Base-by-base conservation (phyloP, 2,797 vertebrate genomes). In the Huso huso region DNA sequence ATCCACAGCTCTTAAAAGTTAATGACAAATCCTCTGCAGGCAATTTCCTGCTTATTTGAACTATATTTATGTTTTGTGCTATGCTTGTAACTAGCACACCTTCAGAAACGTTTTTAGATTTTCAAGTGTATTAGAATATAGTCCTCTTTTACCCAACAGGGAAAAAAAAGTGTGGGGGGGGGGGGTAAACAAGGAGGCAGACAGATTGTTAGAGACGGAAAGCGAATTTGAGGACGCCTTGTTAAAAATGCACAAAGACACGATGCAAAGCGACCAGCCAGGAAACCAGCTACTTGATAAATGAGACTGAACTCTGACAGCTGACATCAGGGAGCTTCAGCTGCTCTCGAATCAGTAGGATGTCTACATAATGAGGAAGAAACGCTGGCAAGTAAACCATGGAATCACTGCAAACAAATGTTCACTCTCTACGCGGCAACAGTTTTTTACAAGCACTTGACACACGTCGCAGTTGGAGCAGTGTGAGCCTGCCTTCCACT, bases 201-300 rank as follows among this genome's bases (percentile, higher is more conserved):
- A 37, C 23, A 3, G 23, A 37, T 3, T 3, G 23, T 3, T 37
- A 37, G 23, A 37, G 23, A 37, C 23, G 2, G 23, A 37, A 37
- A 37, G 23, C 23, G 4, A 37, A 37, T 37, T 37, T 37, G 23
- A 37, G 23, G 23, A 37, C 2, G 23, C 23, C 4, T 37, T 37
- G 23, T 37, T 37, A 4, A 37, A 8, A 7, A 57, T n/a, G 64
- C 18, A 8, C 53, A 37, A 58, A 49, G 10, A 49, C 23, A 66
- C 48, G 11, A 58, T 12, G 12, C 6, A 23, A 48, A 48, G 64
- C 53, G 48, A 62, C 50, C 59, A 53, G 51, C 18, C 59, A 67
- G 13, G 52, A 18, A 62, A 48, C 60, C 50, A 66, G 64, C 64
- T 66, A 53, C 50, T 48, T 62, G 66, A 62, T 68, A 55, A 53